These are phyloP conservation scores for Synergus itoensis DNA, from an alignment of 2,888 invertebrate genomes.

Conservation along the genomic window DNA sequence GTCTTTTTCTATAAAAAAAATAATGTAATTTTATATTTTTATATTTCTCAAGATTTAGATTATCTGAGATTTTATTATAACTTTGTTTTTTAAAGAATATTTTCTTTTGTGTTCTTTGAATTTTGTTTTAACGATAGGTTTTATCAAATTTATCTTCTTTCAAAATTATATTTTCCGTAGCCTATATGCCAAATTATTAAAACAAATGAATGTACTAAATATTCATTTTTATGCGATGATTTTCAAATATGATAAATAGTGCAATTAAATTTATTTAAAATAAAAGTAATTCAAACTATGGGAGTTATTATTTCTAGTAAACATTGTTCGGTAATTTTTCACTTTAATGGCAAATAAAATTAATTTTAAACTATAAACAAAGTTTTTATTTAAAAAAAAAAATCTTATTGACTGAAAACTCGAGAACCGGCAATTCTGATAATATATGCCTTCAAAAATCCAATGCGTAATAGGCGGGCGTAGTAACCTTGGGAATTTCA, in stretches of 20 bases:
- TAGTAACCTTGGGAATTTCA: too few species aligned
- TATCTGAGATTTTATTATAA: too few species aligned
- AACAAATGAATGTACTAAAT: neutral
- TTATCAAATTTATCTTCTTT: neutral
- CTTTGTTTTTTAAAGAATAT: neutral
- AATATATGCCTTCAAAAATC: too few species aligned
- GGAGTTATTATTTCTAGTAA: too few species aligned
- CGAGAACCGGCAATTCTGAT: neutral
- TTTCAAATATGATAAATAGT: too few species aligned
- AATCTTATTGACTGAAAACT: neutral
- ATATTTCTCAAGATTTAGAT: neutral
- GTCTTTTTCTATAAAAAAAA: constrained; percentile 31
- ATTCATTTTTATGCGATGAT: too few species aligned
- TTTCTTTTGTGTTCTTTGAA: neutral
- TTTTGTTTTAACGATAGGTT: neutral
- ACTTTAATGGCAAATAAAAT: neutral
- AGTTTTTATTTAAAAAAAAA: neutral
- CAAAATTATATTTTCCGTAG: neutral
- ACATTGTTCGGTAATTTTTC: too few species aligned
- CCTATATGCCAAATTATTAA: neutral
- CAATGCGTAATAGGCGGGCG: too few species aligned
- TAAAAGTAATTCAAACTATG: too few species aligned
- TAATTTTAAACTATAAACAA: neutral
- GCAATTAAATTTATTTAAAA: too few species aligned
- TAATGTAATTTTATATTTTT: neutral